phyloP scores from a whole-genome alignment of 2,113 vertebrate species.

The Panthera uncia region DNA sequence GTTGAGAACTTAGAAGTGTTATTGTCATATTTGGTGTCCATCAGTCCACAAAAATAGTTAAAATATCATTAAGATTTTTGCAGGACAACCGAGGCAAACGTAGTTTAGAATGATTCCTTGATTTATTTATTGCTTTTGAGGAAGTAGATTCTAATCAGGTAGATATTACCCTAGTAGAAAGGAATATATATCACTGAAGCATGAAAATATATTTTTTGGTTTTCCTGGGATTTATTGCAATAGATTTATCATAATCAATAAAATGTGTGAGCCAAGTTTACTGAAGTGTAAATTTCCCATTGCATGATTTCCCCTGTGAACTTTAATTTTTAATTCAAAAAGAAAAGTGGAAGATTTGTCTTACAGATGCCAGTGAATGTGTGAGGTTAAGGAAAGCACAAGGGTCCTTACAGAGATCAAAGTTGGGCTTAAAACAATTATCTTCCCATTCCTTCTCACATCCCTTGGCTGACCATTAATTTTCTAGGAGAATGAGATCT shows the following conservation, averaged over 20 bases:
- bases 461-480: not conserved
- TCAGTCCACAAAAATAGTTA: conserved; percentile 26
- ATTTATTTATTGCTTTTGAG: conserved; percentile 57
- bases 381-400: conserved; percentile 83
- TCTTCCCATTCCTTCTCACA: not conserved
- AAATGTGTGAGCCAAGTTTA: conserved; percentile 85
- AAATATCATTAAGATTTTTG: conserved; percentile 47
- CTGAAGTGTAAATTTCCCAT: conserved; percentile 86
- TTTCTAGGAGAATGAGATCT: conserved; percentile 9
- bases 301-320: conserved; percentile 85
- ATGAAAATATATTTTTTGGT: conserved; percentile 62
- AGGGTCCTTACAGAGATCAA: conserved; percentile 82
- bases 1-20: not conserved
- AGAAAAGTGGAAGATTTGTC: conserved; percentile 78
- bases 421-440: conserved; percentile 74
- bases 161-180: conserved; percentile 67
- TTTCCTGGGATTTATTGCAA: conserved; percentile 80
- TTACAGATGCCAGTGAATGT: conserved; percentile 82
- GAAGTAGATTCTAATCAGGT: conserved; percentile 36
- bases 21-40: not conserved
- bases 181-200: conserved; percentile 60
- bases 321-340: conserved; percentile 87
- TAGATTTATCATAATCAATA: conserved; percentile 86
- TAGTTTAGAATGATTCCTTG: not conserved
- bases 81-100: not conserved